These are phyloP conservation scores for Bothrops jararaca DNA, from an alignment of 2,113 vertebrate species.

Conservation along the genomic window DNA sequence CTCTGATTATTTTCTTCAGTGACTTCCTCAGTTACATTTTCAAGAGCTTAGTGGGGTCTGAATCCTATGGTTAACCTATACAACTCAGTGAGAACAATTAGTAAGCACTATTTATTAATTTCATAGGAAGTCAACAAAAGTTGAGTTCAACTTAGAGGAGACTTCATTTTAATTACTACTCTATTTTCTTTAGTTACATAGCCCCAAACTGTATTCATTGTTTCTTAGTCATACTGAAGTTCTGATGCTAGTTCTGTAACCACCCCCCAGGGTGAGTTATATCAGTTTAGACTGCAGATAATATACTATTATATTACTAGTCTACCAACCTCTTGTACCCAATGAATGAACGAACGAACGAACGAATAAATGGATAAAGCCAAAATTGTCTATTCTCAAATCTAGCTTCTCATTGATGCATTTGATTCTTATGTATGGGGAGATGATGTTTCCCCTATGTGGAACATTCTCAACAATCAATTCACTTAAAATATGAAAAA, in stretches of 20 bases:
- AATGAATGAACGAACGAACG: neutral
- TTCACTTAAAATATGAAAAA: neutral
- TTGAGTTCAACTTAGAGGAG: neutral
- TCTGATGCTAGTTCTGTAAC: neutral
- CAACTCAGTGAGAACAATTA: neutral
- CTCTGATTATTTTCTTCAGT: neutral
- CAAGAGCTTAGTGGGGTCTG: neutral
- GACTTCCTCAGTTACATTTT: neutral
- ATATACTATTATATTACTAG: neutral
- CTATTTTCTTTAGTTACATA: neutral
- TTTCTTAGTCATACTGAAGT: neutral
- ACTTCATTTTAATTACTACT: neutral
- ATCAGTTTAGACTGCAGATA: neutral
- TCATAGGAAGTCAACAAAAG: neutral
- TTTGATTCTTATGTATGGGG: neutral
- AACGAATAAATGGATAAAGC: neutral
- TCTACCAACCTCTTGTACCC: neutral
- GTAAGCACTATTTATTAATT: neutral
- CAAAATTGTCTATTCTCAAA: neutral
- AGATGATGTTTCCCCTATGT: neutral
- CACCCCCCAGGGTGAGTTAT: neutral
- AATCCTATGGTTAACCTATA: neutral
- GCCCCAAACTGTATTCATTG: neutral
- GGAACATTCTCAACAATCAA: neutral
- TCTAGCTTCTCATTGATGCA: neutral